Conservation (phyloP, 2,888 invertebrate species). For the Kryphioiulus occultus region DNA sequence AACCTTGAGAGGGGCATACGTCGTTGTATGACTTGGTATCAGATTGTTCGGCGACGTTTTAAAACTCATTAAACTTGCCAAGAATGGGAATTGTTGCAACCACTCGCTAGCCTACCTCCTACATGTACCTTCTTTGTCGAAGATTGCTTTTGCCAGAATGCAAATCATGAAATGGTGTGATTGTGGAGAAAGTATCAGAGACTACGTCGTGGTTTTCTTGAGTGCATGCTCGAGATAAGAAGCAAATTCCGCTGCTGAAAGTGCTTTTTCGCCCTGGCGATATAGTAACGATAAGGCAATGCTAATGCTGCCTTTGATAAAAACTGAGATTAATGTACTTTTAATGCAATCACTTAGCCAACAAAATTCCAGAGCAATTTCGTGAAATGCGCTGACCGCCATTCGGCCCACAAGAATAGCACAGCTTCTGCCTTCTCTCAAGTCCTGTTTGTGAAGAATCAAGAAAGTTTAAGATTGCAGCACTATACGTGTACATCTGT, state of each 20-base stretch:
- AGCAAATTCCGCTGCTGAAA: not conserved
- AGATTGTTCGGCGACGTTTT: not conserved
- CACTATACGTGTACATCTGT: too few species aligned
- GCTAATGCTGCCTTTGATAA: constrained; percentile 2
- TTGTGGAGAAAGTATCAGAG: not conserved
- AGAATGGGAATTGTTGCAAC: constrained; percentile 11
- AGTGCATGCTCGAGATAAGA: not conserved
- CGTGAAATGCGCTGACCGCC: not conserved
- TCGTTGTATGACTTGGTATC: not conserved
- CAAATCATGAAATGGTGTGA: not conserved
- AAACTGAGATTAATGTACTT: not conserved
- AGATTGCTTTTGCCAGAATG: not conserved
- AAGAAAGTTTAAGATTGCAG: too few species aligned
- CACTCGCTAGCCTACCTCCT: not conserved
- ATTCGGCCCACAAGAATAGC: too few species aligned
- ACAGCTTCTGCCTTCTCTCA: too few species aligned
- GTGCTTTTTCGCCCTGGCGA: not conserved
- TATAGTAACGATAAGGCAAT: not conserved
- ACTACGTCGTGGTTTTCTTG: not conserved
- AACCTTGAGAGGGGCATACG: not conserved
- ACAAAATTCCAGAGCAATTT: not conserved
- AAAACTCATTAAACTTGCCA: not conserved
- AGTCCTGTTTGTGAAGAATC: too few species aligned
- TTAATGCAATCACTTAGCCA: not conserved
- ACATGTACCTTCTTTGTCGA: not conserved